Percentiles rank a stretch among this genome's conserved stretches.
These are phyloP conservation scores for Echinops telfairi DNA, from an alignment of 2,113 vertebrate genomes.

Conservation along the genomic window DNA sequence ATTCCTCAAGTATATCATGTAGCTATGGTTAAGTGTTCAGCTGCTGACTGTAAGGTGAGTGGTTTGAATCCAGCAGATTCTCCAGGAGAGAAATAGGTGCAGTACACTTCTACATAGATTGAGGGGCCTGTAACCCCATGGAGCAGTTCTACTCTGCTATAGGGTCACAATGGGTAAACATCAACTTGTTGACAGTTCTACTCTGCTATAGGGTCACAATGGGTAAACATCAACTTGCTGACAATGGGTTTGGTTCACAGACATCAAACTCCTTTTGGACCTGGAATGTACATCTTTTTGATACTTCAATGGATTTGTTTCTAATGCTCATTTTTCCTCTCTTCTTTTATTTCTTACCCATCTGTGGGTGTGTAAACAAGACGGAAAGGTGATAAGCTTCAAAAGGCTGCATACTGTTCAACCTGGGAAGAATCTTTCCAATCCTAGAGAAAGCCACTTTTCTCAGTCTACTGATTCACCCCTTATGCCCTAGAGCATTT, in stretches of 20 bases:
- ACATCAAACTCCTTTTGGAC: neutral
- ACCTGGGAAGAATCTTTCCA: neutral
- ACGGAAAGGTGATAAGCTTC: neutral
- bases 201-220: neutral
- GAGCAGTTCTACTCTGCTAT: neutral
- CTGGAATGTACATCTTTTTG: accelerated
- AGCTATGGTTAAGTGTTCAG: neutral
- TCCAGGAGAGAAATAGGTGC: too few species aligned
- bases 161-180: neutral
- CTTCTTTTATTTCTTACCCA: conserved; percentile 1
- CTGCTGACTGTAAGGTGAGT: neutral
- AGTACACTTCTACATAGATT: neutral
- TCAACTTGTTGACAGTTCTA: neutral
- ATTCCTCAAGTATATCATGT: neutral
- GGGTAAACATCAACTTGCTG: neutral
- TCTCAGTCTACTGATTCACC: neutral
- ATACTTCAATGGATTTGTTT: neutral
- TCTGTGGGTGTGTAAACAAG: neutral
- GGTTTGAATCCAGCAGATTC: too few species aligned
- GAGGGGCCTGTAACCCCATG: neutral
- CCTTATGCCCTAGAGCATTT: neutral
- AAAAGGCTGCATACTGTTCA: neutral
- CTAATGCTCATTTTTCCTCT: neutral
- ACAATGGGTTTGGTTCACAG: neutral
- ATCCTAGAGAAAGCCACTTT: neutral